A percentile compares a stretch with the other conserved stretches of the same genome.
Evolutionary conservation across 2,888 invertebrate genomes (phyloP).

Genomic region (Syrista parreyssii): DNA sequence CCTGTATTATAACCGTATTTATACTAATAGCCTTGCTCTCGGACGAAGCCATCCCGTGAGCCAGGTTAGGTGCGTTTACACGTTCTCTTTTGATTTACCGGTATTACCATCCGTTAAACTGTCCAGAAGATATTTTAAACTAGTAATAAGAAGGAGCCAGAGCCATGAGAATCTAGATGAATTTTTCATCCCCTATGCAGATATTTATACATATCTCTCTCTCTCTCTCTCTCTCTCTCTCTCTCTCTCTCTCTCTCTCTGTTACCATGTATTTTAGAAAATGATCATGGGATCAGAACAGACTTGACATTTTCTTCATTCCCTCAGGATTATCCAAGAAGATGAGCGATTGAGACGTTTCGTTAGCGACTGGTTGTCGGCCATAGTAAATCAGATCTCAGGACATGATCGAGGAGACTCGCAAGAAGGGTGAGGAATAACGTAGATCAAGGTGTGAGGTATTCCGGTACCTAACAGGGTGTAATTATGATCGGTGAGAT

Average conservation of each 20-base stretch:
- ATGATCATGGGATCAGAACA: background rate
- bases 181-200: background rate
- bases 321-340: background rate
- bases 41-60: conserved; percentile 1
- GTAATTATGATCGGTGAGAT: conserved; percentile 67
- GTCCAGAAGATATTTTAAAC: conserved; percentile 2
- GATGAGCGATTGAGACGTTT: conserved; percentile 15
- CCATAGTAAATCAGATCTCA: conserved; percentile 20
- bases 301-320: background rate
- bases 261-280: background rate
- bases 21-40: conserved; percentile 56
- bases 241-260: fast-evolving
- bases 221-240: fast-evolving
- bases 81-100: conserved; percentile 4
- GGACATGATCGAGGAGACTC: conserved; percentile 8
- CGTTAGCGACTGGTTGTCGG: conserved; percentile 11
- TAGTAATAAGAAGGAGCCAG: background rate
- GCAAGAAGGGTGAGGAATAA: background rate
- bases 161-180: background rate
- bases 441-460: conserved; percentile 5
- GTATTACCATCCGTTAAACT: background rate
- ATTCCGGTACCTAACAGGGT: conserved; percentile 55
- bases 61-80: background rate
- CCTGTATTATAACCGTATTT: conserved; percentile 63
- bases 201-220: background rate